A percentile compares a stretch with the other conserved stretches of the same genome.
Conservation (phyloP, 1,140 invertebrate species). For the Sinella curviseta region DNA sequence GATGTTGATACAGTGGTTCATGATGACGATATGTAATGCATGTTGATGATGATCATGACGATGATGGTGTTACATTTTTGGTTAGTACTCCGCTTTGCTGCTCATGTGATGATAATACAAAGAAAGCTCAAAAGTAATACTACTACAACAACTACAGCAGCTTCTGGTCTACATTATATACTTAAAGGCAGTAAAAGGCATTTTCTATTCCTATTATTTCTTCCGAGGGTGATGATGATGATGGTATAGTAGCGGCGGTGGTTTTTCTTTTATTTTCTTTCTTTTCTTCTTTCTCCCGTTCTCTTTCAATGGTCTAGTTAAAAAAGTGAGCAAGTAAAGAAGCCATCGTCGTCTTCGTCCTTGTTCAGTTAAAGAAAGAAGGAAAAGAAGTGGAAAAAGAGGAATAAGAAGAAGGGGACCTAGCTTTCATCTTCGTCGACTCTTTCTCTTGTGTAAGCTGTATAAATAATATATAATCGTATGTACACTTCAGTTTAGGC, state of each 20-base stretch:
- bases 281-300: background rate
- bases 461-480: no score
- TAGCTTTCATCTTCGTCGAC: no score
- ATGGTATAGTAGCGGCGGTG: background rate
- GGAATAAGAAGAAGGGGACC: background rate
- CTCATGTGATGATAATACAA: background rate
- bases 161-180: no score
- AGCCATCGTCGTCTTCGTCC: background rate
- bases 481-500: no score
- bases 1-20: background rate
- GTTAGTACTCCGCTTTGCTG: background rate
- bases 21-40: background rate
- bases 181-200: background rate
- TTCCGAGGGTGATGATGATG: background rate
- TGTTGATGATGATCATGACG: background rate
- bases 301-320: background rate
- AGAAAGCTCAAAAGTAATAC: background rate
- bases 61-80: background rate
- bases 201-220: background rate
- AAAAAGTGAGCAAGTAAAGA: background rate
- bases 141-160: background rate
- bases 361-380: background rate
- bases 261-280: background rate
- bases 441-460: no score
- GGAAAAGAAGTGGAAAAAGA: background rate